These are phyloP conservation scores for Diarsia dahlii DNA, from an alignment of 2,888 invertebrate species.

Conservation along the genomic window DNA sequence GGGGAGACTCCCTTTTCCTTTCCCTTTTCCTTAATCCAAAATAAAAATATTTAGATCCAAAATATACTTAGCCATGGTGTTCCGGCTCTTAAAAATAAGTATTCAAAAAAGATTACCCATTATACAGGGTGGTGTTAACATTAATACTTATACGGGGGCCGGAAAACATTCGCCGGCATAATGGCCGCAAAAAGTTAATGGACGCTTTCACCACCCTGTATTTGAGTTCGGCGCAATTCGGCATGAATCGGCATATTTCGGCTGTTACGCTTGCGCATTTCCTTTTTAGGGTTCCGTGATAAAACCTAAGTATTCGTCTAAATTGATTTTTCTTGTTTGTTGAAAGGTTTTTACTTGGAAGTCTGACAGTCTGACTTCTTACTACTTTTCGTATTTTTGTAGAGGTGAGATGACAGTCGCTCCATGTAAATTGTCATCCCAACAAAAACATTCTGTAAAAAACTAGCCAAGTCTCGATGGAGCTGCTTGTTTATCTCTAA, in stretches of 20 bases:
- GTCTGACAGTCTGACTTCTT: too few species aligned
- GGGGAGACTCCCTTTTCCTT: background rate
- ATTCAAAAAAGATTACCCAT: constrained; percentile 71
- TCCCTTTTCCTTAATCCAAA: constrained; percentile 28
- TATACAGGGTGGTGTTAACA: constrained; percentile 63
- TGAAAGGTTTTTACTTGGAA: background rate
- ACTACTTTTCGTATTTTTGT: too few species aligned
- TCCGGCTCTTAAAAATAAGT: constrained; percentile 67
- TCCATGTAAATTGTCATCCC: too few species aligned
- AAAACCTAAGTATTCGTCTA: background rate
- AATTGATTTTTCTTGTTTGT: background rate
- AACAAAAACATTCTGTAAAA: too few species aligned
- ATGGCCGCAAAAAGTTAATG: constrained; percentile 81
- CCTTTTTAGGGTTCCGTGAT: constrained; percentile 44
- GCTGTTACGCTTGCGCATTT: constrained; percentile 62
- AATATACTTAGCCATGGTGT: constrained; percentile 49
- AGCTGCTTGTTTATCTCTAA: too few species aligned
- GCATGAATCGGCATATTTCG: constrained; percentile 76
- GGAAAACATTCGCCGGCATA: constrained; percentile 75
- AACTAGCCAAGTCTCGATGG: too few species aligned
- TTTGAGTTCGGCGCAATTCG: constrained; percentile 62
- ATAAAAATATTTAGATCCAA: constrained; percentile 37
- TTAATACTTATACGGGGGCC: constrained; percentile 69
- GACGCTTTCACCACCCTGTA: constrained; percentile 71
- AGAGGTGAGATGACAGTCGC: too few species aligned